phyloP scores from a whole-genome alignment of 2,888 invertebrate species.

The Bruchidius siliquastri region DNA sequence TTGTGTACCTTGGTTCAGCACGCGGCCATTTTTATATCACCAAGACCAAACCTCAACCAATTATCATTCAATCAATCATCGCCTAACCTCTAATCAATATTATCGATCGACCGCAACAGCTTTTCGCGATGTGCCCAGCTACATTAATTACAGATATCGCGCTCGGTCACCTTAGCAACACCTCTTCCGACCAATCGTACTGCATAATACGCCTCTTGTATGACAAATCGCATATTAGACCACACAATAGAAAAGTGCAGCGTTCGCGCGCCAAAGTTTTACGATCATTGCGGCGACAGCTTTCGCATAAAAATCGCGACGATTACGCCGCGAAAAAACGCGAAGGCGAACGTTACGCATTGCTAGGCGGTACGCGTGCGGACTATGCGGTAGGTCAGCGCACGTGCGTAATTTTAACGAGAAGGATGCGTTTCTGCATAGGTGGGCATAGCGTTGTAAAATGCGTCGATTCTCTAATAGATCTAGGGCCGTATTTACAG shows the following conservation, averaged over 20 bases:
- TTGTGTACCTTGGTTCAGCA: too few species aligned
- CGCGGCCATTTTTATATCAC: background rate
- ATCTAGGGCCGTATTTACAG: too few species aligned
- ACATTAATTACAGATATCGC: background rate
- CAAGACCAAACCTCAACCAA: background rate
- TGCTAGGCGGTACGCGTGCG: conserved; percentile 9
- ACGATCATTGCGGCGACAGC: conserved; percentile 34
- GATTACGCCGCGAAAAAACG: conserved; percentile 24
- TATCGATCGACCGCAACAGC: background rate
- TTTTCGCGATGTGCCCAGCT: background rate
- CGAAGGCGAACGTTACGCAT: conserved; percentile 16
- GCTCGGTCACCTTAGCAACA: background rate
- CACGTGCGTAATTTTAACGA: background rate
- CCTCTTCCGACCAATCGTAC: background rate
- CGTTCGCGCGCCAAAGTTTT: conserved; percentile 18
- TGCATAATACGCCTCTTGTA: conserved; percentile 9
- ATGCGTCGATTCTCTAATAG: too few species aligned
- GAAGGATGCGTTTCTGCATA: background rate
- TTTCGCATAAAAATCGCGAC: conserved; percentile 40
- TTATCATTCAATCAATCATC: background rate
- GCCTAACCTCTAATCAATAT: background rate
- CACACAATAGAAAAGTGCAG: conserved; percentile 14
- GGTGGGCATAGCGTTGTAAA: too few species aligned
- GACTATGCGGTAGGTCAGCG: conserved; percentile 31
- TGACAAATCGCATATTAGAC: conserved; percentile 12